These are phyloP conservation scores for Willisornis vidua DNA, from an alignment of 2,113 vertebrate genomes.

Conservation along the genomic window DNA sequence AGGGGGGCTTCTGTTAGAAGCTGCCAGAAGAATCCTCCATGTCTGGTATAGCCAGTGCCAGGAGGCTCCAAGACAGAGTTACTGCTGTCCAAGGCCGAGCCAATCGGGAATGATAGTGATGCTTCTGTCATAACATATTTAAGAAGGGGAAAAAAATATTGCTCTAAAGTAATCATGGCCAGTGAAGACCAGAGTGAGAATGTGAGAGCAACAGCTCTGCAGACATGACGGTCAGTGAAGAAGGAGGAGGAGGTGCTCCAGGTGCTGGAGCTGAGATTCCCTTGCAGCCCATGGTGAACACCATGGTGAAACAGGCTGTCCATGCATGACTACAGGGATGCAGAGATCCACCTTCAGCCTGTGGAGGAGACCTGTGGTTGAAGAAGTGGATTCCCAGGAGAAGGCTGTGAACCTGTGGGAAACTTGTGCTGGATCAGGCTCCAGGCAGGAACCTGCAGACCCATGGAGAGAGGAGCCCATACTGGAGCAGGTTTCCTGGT, in stretches of 20 bases:
- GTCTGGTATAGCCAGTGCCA: not conserved
- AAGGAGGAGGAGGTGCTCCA: not conserved
- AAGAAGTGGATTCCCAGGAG: not conserved
- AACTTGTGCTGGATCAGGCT: too few species aligned
- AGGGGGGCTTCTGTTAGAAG: not conserved
- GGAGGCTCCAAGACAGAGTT: rapidly evolving
- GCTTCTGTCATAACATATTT: not conserved
- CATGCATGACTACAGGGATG: not conserved
- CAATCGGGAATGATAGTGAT: not conserved
- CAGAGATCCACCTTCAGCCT: not conserved
- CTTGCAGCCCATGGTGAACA: not conserved
- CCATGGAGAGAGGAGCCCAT: not conserved
- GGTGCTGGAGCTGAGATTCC: not conserved
- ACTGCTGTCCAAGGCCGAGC: not conserved
- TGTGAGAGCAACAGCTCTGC: not conserved
- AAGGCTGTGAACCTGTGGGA: not conserved
- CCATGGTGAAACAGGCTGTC: not conserved
- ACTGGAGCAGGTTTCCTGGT: not conserved
- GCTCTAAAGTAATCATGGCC: not conserved
- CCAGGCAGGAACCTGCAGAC: not conserved
- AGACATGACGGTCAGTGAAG: not conserved
- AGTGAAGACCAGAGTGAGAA: not conserved
- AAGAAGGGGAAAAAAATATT: not conserved
- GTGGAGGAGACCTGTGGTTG: not conserved
- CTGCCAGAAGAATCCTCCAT: not conserved